Evolutionary conservation across 2,888 invertebrate species (phyloP).

Genomic region (Pelosia muscerda): DNA sequence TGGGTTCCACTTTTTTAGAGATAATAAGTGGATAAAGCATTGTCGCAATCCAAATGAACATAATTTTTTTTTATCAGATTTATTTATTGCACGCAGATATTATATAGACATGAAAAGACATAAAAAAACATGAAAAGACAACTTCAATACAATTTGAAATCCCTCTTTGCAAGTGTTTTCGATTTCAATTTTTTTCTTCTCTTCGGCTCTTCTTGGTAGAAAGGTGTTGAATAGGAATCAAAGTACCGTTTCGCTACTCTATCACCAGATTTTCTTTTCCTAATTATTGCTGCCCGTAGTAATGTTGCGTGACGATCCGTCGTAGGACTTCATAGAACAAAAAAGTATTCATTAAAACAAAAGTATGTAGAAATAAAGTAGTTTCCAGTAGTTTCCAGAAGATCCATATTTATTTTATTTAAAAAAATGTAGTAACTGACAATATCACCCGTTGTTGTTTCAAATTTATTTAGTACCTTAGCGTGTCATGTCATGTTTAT

Average conservation of each 20-base stretch:
- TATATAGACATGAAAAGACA: no score
- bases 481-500: conserved; percentile 12
- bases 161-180: neutral
- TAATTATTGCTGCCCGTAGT: neutral
- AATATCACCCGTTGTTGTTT: neutral
- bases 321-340: neutral
- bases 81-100: no score
- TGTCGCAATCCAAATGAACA: no score
- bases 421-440: neutral
- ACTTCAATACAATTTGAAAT: no score
- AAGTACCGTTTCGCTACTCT: conserved; percentile 8
- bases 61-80: no score
- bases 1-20: neutral
- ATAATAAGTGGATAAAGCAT: no score
- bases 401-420: no score
- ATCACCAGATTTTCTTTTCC: neutral
- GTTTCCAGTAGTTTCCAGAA: no score
- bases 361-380: neutral
- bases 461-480: conserved; percentile 9
- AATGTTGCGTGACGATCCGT: neutral
- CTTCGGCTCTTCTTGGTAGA: neutral
- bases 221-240: conserved; percentile 9
- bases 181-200: neutral
- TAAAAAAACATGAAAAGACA: no score
- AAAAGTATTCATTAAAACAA: no score